These are phyloP conservation scores for Hylaeus anthracinus DNA, from an alignment of 1,140 invertebrate genomes.

Conservation along the genomic window DNA sequence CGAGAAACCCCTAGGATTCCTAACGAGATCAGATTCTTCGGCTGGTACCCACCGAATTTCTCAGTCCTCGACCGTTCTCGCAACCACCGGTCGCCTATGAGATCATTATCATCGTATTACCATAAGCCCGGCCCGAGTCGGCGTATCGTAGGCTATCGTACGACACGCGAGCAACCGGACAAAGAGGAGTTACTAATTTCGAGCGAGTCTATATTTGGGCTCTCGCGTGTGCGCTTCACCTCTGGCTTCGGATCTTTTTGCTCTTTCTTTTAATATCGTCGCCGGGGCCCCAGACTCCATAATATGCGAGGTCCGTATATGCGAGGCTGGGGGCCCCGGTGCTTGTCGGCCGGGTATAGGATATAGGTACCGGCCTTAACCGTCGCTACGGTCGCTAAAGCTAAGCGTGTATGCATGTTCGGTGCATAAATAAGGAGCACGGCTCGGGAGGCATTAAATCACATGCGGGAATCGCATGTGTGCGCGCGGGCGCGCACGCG, in stretches of 20 bases:
- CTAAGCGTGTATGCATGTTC: slow-evolving; percentile 75
- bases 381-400: slow-evolving; percentile 64
- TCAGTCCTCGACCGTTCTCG: neutral
- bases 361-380: slow-evolving; percentile 72
- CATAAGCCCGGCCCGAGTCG: neutral
- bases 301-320: slow-evolving; percentile 71
- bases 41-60: neutral
- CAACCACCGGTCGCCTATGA: neutral
- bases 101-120: slow-evolving; percentile 12
- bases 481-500: slow-evolving; percentile 41
- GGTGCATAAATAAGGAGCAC: slow-evolving; percentile 79
- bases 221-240: slow-evolving; percentile 60
- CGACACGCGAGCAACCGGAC: slow-evolving; percentile 53
- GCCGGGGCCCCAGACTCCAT: slow-evolving; percentile 64
- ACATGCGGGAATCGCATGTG: slow-evolving; percentile 71
- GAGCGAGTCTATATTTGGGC: slow-evolving; percentile 68
- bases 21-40: neutral
- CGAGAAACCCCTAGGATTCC: neutral
- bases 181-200: slow-evolving; percentile 73
- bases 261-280: slow-evolving; percentile 66
- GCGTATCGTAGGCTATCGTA: slow-evolving; percentile 36
- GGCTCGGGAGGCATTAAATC: slow-evolving; percentile 77
- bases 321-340: slow-evolving; percentile 56
- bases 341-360: slow-evolving; percentile 69
- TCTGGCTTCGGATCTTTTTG: slow-evolving; percentile 56